Percentiles rank a stretch among this genome's conserved stretches.
phyloP scores from a whole-genome alignment of 2,797 vertebrate species.

The Rallus crepitans region DNA sequence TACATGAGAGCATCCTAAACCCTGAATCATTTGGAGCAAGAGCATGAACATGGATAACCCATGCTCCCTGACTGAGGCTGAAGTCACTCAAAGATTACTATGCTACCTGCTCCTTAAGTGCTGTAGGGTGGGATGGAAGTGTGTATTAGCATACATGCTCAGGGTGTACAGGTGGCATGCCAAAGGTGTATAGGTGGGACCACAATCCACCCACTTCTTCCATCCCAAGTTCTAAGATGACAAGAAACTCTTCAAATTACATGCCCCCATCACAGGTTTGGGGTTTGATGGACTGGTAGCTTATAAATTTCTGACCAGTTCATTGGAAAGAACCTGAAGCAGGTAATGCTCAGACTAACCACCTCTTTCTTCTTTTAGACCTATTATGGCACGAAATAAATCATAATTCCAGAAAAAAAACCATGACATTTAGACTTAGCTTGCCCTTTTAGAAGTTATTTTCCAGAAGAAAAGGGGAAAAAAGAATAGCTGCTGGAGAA shows the following conservation, averaged over 20 bases:
- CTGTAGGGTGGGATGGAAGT: background rate
- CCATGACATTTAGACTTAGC: background rate
- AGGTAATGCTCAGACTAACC: background rate
- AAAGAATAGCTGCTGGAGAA: background rate
- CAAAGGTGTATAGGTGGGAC: background rate
- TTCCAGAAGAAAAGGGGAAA: background rate
- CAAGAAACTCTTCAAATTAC: background rate
- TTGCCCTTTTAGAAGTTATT: background rate
- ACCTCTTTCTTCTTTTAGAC: background rate
- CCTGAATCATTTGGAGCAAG: background rate
- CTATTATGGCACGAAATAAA: background rate
- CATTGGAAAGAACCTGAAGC: background rate
- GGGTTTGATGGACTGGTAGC: background rate
- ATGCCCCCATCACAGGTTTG: background rate
- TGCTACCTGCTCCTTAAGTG: background rate
- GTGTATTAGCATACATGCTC: fast-evolving
- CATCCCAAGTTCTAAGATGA: background rate
- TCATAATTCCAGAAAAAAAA: background rate
- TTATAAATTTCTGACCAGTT: background rate
- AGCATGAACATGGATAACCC: background rate
- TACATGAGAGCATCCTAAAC: background rate
- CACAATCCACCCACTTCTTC: background rate
- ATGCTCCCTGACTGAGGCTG: background rate
- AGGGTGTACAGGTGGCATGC: no score
- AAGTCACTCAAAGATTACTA: background rate